Base-by-base conservation (phyloP, 2,113 vertebrate genomes). In the Oncorhynchus mykiss region DNA sequence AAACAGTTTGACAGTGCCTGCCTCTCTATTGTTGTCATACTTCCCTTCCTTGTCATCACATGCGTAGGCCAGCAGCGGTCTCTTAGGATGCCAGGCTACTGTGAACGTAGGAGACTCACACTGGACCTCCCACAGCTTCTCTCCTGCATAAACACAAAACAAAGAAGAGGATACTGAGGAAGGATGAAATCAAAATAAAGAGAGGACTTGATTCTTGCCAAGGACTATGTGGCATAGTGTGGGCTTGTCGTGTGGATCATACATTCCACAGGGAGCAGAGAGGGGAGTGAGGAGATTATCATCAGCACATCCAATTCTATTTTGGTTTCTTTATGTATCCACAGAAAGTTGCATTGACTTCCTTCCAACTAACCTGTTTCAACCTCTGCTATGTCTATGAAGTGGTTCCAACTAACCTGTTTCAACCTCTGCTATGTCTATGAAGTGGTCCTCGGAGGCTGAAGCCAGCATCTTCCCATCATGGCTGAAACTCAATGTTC, bases 91-190 rank as follows among this genome's bases (percentile, higher is more conserved):
- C 98, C 98, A 99, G 48, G 98, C 98, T 25, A 99, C 98, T 0
- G 98, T 99, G 87, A 99, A 99, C 71, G 98, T 99, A 0, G 98
- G 97, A 0, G 97, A 99, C 77, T 99, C 98, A 0, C 98, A 99
- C 89, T 99, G 98, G n/a, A 99, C 96, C 88, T 99, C 97, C 97
- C 98, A 99, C 31, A 99, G 92, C 87, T 99, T 98, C 93, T 99
- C 98, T 75, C 98, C 98, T 99, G 80, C 13, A 84, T 20, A 73
- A 45, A 54, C 0, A 0, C 85, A 59, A 82, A 29, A 65, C 1
- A 67, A 8, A 5, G 24, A 51, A 18, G 65, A 60, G 51, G 16
- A 16, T 13, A 54, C 13, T 13, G 51, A 54, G 16, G 51, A 54
- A 13, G 3, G 51, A 54, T 54, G 12, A 16, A 18, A 14, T 18